Base-by-base conservation (phyloP, 2,888 invertebrate genomes). In the Acanthosepion lycidas region DNA sequence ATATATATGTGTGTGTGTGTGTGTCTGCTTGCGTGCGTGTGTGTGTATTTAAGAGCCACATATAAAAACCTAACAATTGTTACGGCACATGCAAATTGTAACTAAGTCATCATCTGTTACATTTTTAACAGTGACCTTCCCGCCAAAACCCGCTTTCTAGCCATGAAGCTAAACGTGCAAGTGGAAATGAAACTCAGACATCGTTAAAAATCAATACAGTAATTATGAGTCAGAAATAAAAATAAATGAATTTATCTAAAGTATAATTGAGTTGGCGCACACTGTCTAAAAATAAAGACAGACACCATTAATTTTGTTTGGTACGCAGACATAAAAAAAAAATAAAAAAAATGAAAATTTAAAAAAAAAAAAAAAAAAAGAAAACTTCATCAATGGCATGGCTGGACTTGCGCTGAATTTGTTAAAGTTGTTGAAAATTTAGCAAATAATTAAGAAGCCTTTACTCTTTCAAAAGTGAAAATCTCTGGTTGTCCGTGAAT, bases 161-260 rank as follows among this genome's bases (percentile, higher is more conserved):
- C 78, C 78, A n/a, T 78, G 15, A 78, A 15, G 33, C 78, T 78
- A 78, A 0, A 9, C 9, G 18, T 78, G 78, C 78, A 78, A 78
- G 15, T 33, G 33, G 15, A 78, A 78, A 2, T 78, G 6, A n/a
- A 78, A 78, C 78, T n/a, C 78, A 78, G 78, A 78, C 78, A n/a
- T 78, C n/a, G 78, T 78, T 78, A 78, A 78, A 78, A 78, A 78
- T 78, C 78, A 78, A 78, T 78, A 78, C 12, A 33, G 78, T 78
- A 78, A 78, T 78, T 78, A 78, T 78, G 78, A 78, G 33, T 78
- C 78, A 78, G 78, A 78, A 78, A 78, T 78, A 78, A 78, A 78
- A 78, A 78, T 78, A 78, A 78, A 78, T 78, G 78, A 78, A 78
- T 78, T 78, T 78, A 78, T 78, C 78, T 78, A 78, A 78, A 78